Percentiles rank a stretch among this genome's conserved stretches.
Conservation (phyloP, 2,797 vertebrate species). For the Macroramphosus scolopax region DNA sequence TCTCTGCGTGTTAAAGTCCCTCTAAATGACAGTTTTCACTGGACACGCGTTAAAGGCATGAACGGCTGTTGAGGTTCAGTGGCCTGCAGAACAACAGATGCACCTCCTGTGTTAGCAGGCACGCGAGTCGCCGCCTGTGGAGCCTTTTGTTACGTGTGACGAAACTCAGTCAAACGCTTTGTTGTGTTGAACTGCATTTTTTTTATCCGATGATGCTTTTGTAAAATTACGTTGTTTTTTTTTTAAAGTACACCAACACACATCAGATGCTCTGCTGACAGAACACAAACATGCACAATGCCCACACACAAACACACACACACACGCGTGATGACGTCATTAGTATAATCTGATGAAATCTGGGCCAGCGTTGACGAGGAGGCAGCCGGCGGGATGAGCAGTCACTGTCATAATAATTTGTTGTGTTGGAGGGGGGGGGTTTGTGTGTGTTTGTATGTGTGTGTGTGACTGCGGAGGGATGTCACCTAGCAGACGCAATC, state of each 20-base stretch:
- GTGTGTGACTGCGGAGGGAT: constrained; percentile 11
- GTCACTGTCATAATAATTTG: constrained; percentile 59
- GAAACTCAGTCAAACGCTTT: constrained; percentile 5
- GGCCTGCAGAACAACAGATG: constrained; percentile 46
- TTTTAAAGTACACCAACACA: constrained; percentile 1
- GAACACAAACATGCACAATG: constrained; percentile 17
- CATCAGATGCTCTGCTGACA: constrained; percentile 6
- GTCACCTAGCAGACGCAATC: constrained; percentile 14
- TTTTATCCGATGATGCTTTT: constrained; percentile 13
- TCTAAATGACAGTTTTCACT: constrained; percentile 10
- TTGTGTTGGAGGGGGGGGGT: constrained; percentile 44
- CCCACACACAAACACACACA: constrained; percentile 16
- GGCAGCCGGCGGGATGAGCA: constrained; percentile 56
- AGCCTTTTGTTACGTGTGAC: constrained; percentile 13
- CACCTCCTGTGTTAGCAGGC: constrained; percentile 18
- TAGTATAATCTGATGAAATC: constrained; percentile 70
- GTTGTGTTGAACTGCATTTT: neutral
- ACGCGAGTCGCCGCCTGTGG: constrained; percentile 8
- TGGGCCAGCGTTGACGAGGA: constrained; percentile 67
- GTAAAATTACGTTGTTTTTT: constrained; percentile 11
- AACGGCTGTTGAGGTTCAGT: constrained; percentile 27
- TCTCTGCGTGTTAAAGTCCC: constrained; percentile 29
- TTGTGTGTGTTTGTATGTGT: constrained; percentile 12
- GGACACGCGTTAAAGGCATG: constrained; percentile 23
- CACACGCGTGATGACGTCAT: constrained; percentile 51